Conservation (phyloP, 2,113 vertebrate genomes). For the Phrynosoma blainvillii region DNA sequence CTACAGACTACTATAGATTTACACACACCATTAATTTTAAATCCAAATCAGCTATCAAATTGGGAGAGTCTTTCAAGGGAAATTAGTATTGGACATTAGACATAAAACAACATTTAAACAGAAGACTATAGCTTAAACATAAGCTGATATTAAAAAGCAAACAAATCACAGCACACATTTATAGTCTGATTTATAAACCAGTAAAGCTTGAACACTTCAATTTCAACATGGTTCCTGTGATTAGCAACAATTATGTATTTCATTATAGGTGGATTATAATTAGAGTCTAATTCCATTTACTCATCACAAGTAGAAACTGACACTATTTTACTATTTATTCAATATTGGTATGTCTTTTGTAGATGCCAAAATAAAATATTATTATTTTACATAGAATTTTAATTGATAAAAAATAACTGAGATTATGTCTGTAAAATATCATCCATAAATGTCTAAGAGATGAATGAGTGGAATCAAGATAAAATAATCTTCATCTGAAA, state of each 20-base stretch:
- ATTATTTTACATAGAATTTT: too few relatives aligned
- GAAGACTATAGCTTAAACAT: neutral
- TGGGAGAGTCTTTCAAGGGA: neutral
- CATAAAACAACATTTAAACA: neutral
- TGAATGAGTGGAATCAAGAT: neutral
- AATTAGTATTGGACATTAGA: neutral
- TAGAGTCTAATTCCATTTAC: neutral
- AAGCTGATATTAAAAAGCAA: neutral
- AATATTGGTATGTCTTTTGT: neutral
- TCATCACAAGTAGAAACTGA: neutral
- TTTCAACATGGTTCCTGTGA: neutral
- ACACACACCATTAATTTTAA: neutral
- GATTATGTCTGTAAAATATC: neutral
- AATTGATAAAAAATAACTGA: too few relatives aligned
- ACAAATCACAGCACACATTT: neutral
- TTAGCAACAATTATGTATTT: neutral
- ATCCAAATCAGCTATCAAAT: neutral
- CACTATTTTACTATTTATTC: neutral
- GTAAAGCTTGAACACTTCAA: neutral
- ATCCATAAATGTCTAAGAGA: neutral
- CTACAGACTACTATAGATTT: neutral
- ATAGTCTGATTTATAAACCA: neutral
- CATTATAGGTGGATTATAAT: neutral
- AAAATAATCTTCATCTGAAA: neutral
- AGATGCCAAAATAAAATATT: neutral